Evolutionary conservation across 2,113 vertebrate species (phyloP).

Genomic region (Catharus bicknelli): DNA sequence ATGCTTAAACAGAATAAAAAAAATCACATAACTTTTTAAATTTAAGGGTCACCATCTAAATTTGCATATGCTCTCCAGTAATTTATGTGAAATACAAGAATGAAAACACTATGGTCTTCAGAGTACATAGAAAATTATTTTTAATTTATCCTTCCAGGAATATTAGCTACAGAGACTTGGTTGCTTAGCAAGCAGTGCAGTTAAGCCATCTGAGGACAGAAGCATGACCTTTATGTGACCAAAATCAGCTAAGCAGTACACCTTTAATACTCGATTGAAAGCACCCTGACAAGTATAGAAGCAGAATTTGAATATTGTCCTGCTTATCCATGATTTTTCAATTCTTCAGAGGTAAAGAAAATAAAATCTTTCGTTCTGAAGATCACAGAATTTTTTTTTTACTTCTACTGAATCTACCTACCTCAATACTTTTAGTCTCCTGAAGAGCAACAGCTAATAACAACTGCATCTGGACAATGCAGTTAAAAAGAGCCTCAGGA

Average conservation of each 20-base stretch:
- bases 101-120: background rate
- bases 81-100: background rate
- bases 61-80: background rate
- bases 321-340: background rate
- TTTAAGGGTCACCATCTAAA: background rate
- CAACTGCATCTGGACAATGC: background rate
- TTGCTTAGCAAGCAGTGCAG: background rate
- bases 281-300: background rate
- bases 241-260: background rate
- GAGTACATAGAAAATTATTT: background rate
- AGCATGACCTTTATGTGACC: background rate
- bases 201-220: background rate
- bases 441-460: background rate
- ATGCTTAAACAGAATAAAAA: background rate
- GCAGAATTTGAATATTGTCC: background rate
- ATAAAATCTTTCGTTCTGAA: background rate
- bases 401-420: background rate
- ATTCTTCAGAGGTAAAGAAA: background rate
- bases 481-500: background rate
- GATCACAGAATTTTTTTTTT: background rate
- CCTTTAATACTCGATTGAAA: background rate
- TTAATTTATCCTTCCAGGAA: constrained; percentile 1
- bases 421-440: background rate
- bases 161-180: background rate
- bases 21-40: background rate